phyloP scores from a whole-genome alignment of 2,888 invertebrate genomes.

The Melanostoma mellinum region DNA sequence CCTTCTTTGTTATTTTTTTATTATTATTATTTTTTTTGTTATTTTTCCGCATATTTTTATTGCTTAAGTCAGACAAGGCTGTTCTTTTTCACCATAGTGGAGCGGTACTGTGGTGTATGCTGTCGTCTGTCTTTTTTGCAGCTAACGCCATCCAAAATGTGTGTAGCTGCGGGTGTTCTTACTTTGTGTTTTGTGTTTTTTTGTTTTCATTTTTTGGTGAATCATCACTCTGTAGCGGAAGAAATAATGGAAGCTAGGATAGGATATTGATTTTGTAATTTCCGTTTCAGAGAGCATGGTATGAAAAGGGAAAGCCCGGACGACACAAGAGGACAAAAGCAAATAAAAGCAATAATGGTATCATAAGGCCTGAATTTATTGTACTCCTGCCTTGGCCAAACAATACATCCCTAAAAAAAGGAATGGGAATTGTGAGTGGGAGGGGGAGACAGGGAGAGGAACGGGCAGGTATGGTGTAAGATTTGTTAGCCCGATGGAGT shows the following conservation, averaged over 20 bases:
- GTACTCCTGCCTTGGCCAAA: slow-evolving; percentile 38
- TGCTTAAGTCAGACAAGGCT: neutral
- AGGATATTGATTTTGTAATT: slow-evolving; percentile 69
- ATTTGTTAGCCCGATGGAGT: slow-evolving; percentile 35
- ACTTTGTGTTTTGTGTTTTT: neutral
- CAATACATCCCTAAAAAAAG: neutral
- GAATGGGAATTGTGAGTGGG: no score
- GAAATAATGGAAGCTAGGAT: slow-evolving; percentile 52
- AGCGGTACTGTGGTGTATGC: slow-evolving; percentile 26
- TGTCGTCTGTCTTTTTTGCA: slow-evolving; percentile 46
- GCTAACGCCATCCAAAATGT: slow-evolving; percentile 13
- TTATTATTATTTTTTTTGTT: neutral
- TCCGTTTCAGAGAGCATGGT: slow-evolving; percentile 29
- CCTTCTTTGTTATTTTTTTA: no score
- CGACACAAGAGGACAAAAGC: neutral
- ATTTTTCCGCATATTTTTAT: slow-evolving; percentile 19
- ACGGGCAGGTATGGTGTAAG: neutral
- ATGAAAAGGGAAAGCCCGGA: neutral
- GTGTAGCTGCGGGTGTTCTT: slow-evolving; percentile 4
- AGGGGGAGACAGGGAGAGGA: neutral
- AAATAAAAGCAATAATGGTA: slow-evolving; percentile 23
- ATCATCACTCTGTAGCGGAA: slow-evolving; percentile 54
- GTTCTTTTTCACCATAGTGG: neutral
- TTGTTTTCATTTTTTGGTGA: slow-evolving; percentile 31
- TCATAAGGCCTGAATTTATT: slow-evolving; percentile 41